phyloP scores from a whole-genome alignment of 2,888 invertebrate species.

The Spodoptera picta region DNA sequence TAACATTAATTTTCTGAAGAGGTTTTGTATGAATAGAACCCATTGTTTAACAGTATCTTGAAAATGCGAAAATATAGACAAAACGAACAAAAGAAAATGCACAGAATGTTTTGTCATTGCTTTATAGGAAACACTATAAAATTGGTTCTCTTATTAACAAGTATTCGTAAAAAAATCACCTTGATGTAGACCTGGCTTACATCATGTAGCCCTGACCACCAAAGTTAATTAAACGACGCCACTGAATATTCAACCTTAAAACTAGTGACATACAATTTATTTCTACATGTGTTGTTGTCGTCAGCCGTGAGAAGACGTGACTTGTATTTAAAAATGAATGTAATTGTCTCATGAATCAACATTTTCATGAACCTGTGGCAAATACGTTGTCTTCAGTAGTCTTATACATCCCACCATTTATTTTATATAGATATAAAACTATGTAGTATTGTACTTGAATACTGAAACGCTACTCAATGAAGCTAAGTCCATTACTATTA shows the following conservation, averaged over 20 bases:
- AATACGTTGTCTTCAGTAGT: constrained; percentile 33
- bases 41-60: no score
- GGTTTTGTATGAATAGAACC: constrained; percentile 1
- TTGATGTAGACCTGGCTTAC: constrained; percentile 30
- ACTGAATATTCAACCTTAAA: constrained; percentile 16
- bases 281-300: neutral
- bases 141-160: neutral
- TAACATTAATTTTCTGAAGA: constrained; percentile 13
- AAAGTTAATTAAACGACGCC: constrained; percentile 21
- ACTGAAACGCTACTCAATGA: no score
- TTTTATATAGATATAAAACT: constrained; percentile 23
- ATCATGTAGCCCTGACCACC: constrained; percentile 5
- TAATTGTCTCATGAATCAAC: constrained; percentile 12
- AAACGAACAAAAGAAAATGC: no score
- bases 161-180: constrained; percentile 16
- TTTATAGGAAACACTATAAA: no score
- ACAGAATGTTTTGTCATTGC: no score
- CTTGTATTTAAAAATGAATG: constrained; percentile 3
- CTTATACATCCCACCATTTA: constrained; percentile 49
- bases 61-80: no score
- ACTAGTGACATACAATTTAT: neutral
- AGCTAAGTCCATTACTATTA: no score
- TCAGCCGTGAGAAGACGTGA: constrained; percentile 13
- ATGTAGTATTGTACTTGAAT: neutral
- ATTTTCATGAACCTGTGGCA: constrained; percentile 21